Percentiles rank a stretch among this genome's conserved stretches.
phyloP scores from a whole-genome alignment of 2,888 invertebrate genomes.

The Trachelus iudaicus region DNA sequence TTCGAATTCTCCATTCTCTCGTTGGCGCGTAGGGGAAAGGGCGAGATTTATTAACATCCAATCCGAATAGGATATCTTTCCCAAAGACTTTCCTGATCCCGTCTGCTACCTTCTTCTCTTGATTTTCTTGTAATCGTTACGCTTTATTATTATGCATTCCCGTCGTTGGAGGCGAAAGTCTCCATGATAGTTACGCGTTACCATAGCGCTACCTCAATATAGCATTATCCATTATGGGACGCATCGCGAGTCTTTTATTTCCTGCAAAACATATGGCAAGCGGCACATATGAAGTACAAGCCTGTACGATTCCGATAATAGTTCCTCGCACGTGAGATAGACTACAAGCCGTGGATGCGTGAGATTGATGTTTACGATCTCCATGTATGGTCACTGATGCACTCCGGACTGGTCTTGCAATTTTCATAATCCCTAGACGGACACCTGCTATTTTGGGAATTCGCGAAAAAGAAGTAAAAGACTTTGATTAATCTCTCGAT shows the following conservation, averaged over 20 bases:
- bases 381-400: neutral
- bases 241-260: neutral
- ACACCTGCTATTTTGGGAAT: neutral
- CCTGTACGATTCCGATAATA: neutral
- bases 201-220: neutral
- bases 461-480: neutral
- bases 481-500: neutral
- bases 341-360: neutral
- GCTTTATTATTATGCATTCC: neutral
- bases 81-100: neutral
- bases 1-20: conserved; percentile 23
- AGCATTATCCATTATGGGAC: neutral
- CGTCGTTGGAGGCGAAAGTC: neutral
- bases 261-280: neutral
- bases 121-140: neutral
- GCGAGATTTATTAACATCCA: conserved; percentile 7
- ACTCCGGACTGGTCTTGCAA: neutral
- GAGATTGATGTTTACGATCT: neutral
- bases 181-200: neutral
- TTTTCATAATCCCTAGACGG: neutral
- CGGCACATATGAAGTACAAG: neutral
- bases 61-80: neutral
- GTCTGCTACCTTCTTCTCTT: neutral
- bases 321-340: neutral
- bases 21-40: conserved; percentile 8